Conservation (phyloP, 2,113 vertebrate genomes). For the Myrmecobius fasciatus region DNA sequence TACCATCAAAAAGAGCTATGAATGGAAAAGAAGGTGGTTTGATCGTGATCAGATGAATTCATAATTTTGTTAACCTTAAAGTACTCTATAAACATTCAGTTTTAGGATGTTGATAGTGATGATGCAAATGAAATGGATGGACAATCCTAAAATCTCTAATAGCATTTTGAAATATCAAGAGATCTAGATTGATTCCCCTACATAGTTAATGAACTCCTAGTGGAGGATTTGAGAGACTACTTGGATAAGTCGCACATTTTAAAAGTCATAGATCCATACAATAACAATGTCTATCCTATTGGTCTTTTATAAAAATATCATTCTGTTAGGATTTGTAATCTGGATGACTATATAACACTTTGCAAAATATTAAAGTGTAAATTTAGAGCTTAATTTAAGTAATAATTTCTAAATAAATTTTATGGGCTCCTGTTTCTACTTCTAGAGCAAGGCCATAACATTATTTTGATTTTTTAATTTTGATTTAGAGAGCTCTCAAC, state of each 20-base stretch:
- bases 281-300: not conserved
- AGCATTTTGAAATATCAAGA: not conserved
- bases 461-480: constrained; percentile 36
- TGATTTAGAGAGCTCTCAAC: constrained; percentile 48
- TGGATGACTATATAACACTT: constrained; percentile 29
- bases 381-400: constrained; percentile 21
- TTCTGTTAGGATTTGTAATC: constrained; percentile 9
- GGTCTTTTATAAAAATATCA: not conserved
- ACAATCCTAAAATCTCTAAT: not conserved
- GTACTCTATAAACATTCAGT: not conserved
- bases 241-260: not conserved
- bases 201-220: not conserved
- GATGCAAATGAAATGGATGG: not conserved
- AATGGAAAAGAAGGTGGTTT: not conserved
- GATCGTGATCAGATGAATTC: not conserved
- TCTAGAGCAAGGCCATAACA: not conserved
- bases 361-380: not conserved
- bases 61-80: not conserved
- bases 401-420: constrained; percentile 28
- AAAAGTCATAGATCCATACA: not conserved
- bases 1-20: not conserved
- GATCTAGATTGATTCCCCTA: not conserved
- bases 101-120: not conserved
- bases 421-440: not conserved
- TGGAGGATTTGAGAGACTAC: not conserved